Base-by-base conservation (phyloP, 2,888 invertebrate species). In the Chouioia cunea region DNA sequence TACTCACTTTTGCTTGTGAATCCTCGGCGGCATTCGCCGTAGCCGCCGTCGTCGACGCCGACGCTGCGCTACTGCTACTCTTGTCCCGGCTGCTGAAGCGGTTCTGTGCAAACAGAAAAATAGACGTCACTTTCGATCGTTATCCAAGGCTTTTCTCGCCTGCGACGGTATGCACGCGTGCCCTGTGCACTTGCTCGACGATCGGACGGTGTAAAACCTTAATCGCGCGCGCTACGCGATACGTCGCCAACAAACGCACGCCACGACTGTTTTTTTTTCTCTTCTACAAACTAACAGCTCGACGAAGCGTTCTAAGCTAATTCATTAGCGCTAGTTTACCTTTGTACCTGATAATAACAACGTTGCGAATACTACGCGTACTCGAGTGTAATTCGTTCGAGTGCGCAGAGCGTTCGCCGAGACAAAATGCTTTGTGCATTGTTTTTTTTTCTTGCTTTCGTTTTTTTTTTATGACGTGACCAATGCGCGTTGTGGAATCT, bases 1-100 rank as follows among this genome's bases (percentile, higher is more conserved):
- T 43, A 82, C 83, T 82, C 76, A 83, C 83, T 79, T 79, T 81
- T 43, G 67, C 73, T 52, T 77, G 79, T 54, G 73, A 76, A 71
- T 81, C 80, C 59, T 81, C 80, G 56, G 66, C 15, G 15, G 53
- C 27, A 23, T 18, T 4, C 47, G 62, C 69, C 67, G 23, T 77
- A 47, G 58, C 66, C 63, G 27, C 27, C 18, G 16, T 8, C 10
- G 54, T n/a, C n/a, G n/a, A n/a, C n/a, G n/a, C n/a, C n/a, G n/a
- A n/a, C n/a, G 57, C 23, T 22, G 23, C 36, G 22, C 4, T 53
- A 56, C 69, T 67, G 23, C 77, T 44, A 54, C 71, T 69, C 79
- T 43, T 77, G 77, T 58, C 77, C 77, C 60, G 73, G 23, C 77
- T 75, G 20, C 71, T 59, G 73, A 82, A 79, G 58, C 79, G 79